Percentiles rank a stretch among this genome's conserved stretches.
Conservation (phyloP, 2,888 invertebrate species). For the Tupiocoris notatus region DNA sequence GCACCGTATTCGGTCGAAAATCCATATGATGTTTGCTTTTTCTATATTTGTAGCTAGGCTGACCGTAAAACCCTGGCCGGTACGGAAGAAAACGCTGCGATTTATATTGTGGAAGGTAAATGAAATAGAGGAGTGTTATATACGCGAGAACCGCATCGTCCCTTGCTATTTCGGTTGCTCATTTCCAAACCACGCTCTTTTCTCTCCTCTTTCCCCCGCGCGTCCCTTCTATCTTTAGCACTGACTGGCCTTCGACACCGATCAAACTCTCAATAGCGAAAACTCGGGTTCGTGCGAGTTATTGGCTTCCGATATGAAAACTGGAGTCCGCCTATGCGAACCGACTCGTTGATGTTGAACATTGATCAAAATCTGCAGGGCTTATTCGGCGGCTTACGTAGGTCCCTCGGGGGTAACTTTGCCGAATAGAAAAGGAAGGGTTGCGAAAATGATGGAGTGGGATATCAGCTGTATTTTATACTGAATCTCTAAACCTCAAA, state of each 20-base stretch:
- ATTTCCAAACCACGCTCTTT: not conserved
- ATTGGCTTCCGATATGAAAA: conserved; percentile 42
- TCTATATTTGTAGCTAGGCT: not conserved
- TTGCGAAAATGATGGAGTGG: no score
- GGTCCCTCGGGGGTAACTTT: not conserved
- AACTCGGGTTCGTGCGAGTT: conserved; percentile 23
- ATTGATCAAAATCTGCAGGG: conserved; percentile 36
- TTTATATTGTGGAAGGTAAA: not conserved
- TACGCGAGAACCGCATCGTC: not conserved
- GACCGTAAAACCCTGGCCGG: not conserved
- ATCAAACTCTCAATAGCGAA: conserved; percentile 10
- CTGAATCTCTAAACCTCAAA: no score
- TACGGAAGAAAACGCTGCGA: not conserved
- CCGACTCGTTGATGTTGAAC: conserved; percentile 29
- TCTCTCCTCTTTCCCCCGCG: not conserved
- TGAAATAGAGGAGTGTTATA: not conserved
- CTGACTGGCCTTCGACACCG: not conserved
- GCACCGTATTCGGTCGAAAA: not conserved
- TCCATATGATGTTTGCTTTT: not conserved
- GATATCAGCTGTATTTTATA: not conserved
- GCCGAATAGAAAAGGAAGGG: not conserved
- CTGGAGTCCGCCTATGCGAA: conserved; percentile 10
- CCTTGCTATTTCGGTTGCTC: not conserved
- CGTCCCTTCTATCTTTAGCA: no score
- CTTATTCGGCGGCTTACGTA: not conserved